phyloP scores from a whole-genome alignment of 2,797 vertebrate genomes.

The Peromyscus melanophrys region DNA sequence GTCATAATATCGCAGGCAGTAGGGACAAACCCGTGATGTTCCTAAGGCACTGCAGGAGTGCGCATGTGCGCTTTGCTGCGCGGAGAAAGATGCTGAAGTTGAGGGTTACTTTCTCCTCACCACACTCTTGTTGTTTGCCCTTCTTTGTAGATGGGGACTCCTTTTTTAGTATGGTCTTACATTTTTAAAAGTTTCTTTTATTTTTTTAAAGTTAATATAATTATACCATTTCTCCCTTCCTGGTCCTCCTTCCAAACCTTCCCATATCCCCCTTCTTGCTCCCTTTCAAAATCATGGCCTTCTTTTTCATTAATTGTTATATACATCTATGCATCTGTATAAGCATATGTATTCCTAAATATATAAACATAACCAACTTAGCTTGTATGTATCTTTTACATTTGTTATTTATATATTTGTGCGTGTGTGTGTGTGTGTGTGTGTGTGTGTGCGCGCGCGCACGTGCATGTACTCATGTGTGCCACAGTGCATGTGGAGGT shows the following conservation, averaged over 20 bases:
- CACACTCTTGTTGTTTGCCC: not conserved
- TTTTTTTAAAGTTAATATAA: not conserved
- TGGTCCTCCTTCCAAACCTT: not conserved
- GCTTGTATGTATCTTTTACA: not conserved
- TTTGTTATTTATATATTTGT: too few species aligned
- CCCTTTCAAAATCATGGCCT: not conserved
- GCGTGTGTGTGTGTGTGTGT: not conserved
- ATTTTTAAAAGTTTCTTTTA: not conserved
- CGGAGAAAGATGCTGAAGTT: not conserved
- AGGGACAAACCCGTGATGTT: not conserved
- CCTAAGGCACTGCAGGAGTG: not conserved
- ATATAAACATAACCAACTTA: not conserved
- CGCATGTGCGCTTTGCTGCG: not conserved
- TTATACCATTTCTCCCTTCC: not conserved
- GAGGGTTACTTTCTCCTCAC: not conserved
- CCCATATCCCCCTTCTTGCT: not conserved
- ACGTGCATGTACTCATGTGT: not conserved
- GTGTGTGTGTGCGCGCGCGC: not conserved
- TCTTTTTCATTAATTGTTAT: not conserved
- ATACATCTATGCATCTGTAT: not conserved
- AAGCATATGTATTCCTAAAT: not conserved
- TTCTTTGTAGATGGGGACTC: constrained; percentile 13
- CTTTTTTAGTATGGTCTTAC: not conserved
- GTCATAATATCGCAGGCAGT: not conserved
- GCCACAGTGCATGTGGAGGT: not conserved